Base-by-base conservation (phyloP, 2,797 vertebrate genomes). In the Poeciliopsis presidionis region DNA sequence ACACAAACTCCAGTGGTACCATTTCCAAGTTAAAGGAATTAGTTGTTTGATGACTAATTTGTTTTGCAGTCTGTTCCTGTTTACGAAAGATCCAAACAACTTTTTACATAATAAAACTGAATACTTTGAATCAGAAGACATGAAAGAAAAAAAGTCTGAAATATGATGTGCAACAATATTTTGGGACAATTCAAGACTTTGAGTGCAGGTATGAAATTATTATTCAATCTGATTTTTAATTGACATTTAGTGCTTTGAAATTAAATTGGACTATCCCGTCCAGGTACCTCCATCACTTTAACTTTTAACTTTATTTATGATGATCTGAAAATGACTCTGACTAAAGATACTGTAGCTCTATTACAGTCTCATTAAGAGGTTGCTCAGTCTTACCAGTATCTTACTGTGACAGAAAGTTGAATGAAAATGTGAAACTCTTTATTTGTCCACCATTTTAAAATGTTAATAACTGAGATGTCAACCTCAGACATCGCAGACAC, bases 151-250 rank as follows among this genome's bases (percentile, higher is more conserved):
- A 41, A 43, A 25, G 36, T 67, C 8, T 65, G 33, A 65, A 39
- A 39, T 36, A 65, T 65, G 36, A 2, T 22, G 61, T 65, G 33
- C 33, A 41, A 41, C 7, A 41, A 41, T 39, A 65, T 41, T 65
- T 39, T 65, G 18, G 63, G 36, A 41, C 63, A 39, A 12, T 39
- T 65, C 7, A 65, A 65, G 63, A 65, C 36, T 65, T 65, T 67
- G 36, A 67, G 39, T 39, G 18, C 9, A 11, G 36, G 16, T 36
- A 9, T 12, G 39, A 51, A 83, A 57, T 47, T 72, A 67, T 67
- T 63, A 36, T 82, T 86, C 84, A 82, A 82, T 46, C 78, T 53
- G 73, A 75, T 25, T 13, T 65, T 70, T 14, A 11, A 70, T 28
- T 70, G 14, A n/a, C 28, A 45, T 70, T 46, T n/a, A 45, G 41